phyloP scores from a whole-genome alignment of 2,888 invertebrate genomes.

The Oxyteleia sp. region DNA sequence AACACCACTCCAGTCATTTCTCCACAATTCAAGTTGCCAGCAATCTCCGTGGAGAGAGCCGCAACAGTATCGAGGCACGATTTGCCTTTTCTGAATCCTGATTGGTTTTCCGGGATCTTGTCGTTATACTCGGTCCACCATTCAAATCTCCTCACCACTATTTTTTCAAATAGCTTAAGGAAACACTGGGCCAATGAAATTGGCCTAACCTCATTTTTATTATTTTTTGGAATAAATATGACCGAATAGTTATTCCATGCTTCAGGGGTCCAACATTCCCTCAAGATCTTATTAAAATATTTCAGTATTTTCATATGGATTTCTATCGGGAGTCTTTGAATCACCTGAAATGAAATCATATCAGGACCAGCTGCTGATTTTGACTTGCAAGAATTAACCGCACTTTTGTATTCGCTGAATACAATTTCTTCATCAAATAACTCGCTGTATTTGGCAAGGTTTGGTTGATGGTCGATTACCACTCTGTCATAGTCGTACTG shows the following conservation, averaged over 20 bases:
- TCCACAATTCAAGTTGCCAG: too few relatives aligned
- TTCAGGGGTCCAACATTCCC: background rate
- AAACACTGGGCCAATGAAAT: constrained; percentile 38
- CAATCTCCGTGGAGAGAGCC: constrained; percentile 6
- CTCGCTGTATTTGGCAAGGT: too few relatives aligned
- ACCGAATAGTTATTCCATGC: constrained; percentile 33
- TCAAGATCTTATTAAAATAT: constrained; percentile 20
- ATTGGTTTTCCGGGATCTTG: constrained; percentile 17
- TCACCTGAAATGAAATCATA: too few relatives aligned
- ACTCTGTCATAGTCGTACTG: too few relatives aligned
- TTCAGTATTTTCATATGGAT: too few relatives aligned
- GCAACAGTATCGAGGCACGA: constrained; percentile 33
- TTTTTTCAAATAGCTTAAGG: constrained; percentile 44
- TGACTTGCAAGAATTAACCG: too few relatives aligned
- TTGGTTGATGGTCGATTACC: too few relatives aligned
- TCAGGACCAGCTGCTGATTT: too few relatives aligned
- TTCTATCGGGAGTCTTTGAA: too few relatives aligned
- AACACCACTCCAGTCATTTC: background rate
- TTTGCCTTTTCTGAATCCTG: constrained; percentile 50
- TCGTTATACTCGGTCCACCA: constrained; percentile 11
- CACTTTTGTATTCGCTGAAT: too few relatives aligned
- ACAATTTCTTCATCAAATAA: too few relatives aligned
- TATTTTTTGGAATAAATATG: constrained; percentile 21
- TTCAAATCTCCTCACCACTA: constrained; percentile 10
- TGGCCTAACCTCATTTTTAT: constrained; percentile 5